phyloP scores from a whole-genome alignment of 1,140 invertebrate genomes.

The Phymorhynchus buccinoides region DNA sequence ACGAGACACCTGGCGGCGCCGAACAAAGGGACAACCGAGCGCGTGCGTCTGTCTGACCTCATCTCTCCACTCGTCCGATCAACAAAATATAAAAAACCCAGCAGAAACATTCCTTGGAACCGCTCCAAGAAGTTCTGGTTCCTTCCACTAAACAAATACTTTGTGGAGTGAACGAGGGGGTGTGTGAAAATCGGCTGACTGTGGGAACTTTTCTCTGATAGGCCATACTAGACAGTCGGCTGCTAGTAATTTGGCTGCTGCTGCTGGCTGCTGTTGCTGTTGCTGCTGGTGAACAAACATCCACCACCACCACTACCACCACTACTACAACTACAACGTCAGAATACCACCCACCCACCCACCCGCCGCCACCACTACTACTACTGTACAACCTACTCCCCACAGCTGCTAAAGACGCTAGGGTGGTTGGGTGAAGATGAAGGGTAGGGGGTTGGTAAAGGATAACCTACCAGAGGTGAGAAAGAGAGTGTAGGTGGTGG shows the following conservation, averaged over 20 bases:
- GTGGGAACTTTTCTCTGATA: not conserved
- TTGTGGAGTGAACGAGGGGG: not conserved
- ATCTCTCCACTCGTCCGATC: not conserved
- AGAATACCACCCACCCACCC: too few relatives aligned
- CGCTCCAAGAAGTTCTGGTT: not conserved
- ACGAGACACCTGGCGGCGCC: not conserved
- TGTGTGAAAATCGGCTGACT: constrained; percentile 1
- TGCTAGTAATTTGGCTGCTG: not conserved
- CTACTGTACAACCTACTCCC: too few relatives aligned
- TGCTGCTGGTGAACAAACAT: not conserved
- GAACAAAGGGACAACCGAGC: constrained; percentile 5
- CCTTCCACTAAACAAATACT: not conserved
- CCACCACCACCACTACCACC: not conserved
- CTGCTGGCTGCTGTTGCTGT: not conserved
- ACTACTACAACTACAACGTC: too few relatives aligned
- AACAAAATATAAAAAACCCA: too few relatives aligned
- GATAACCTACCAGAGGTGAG: too few relatives aligned
- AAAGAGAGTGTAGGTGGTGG: not conserved
- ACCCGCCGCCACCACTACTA: too few relatives aligned
- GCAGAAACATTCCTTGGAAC: not conserved
- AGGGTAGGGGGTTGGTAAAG: too few relatives aligned
- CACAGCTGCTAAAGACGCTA: too few relatives aligned
- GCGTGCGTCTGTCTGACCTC: not conserved
- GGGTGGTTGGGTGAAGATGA: not conserved
- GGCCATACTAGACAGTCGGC: too few relatives aligned